phyloP scores from a whole-genome alignment of 2,888 invertebrate species.

The Cremastobaeus sp. region DNA sequence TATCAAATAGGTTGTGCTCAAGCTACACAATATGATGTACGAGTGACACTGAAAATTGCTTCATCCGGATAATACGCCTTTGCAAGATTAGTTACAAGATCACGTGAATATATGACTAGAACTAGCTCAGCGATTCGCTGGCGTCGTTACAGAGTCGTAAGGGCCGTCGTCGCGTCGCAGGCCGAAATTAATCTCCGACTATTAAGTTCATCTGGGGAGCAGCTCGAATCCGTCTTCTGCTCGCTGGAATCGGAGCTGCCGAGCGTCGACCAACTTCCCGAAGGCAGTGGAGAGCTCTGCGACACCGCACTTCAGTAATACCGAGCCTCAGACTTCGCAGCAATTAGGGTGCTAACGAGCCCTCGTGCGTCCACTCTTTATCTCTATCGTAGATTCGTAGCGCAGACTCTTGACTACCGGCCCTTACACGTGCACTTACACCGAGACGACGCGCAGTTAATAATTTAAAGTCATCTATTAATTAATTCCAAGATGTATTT shows the following conservation, averaged over 20 bases:
- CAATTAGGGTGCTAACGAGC: constrained; percentile 65
- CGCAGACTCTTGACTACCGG: constrained; percentile 4
- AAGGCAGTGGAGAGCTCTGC: constrained; percentile 23
- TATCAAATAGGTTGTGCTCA: constrained; percentile 31
- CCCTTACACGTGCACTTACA: constrained; percentile 3
- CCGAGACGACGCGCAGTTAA: constrained; percentile 28
- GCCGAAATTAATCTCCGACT: constrained; percentile 69
- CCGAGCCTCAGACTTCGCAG: constrained; percentile 46
- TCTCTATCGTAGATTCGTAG: constrained; percentile 51
- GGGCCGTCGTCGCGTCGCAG: constrained; percentile 52
- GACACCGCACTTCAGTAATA: constrained; percentile 38
- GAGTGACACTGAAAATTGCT: constrained; percentile 61
- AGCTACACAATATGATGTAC: constrained; percentile 48
- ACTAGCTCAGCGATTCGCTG: constrained; percentile 21
- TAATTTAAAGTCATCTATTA: constrained; percentile 22
- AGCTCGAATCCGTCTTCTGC: constrained; percentile 48
- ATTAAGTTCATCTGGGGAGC: constrained; percentile 73
- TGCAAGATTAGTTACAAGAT: constrained; percentile 60
- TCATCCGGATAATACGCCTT: constrained; percentile 52
- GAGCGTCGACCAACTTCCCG: constrained; percentile 38
- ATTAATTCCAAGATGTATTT: no score
- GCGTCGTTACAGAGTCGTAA: constrained; percentile 49
- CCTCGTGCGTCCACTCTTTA: constrained; percentile 57
- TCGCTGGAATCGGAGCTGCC: constrained; percentile 5
- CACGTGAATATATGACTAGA: constrained; percentile 45